These are phyloP conservation scores for Uloborus diversus DNA, from an alignment of 1,140 invertebrate genomes.

Conservation along the genomic window DNA sequence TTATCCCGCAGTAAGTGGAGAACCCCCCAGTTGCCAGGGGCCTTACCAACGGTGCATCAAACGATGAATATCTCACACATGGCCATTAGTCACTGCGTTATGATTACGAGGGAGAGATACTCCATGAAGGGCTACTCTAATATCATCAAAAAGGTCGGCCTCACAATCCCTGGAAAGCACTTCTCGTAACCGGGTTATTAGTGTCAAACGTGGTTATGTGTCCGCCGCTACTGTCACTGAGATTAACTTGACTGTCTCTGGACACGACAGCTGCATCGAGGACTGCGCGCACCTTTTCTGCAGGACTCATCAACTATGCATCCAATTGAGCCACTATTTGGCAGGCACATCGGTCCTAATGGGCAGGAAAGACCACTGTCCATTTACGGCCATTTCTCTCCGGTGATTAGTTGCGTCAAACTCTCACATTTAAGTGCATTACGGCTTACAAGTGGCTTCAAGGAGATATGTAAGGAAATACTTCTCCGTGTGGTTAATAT, in stretches of 20 bases:
- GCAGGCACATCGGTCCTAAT: constrained; percentile 3
- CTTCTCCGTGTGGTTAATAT: background rate
- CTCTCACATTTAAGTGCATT: constrained; percentile 12
- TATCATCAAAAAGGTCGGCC: constrained; percentile 38
- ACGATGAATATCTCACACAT: constrained; percentile 22
- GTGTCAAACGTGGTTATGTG: constrained; percentile 51
- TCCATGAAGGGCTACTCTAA: constrained; percentile 46
- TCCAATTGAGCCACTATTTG: background rate
- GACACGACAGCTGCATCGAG: constrained; percentile 19
- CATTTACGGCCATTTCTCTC: constrained; percentile 14
- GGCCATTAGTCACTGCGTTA: constrained; percentile 46
- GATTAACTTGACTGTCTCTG: constrained; percentile 54
- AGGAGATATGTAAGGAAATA: background rate
- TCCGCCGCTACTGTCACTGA: constrained; percentile 29
- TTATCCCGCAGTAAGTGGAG: background rate
- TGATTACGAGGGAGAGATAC: constrained; percentile 36
- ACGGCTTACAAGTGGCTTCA: too few relatives aligned
- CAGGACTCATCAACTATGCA: constrained; percentile 45
- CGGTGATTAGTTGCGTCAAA: constrained; percentile 27
- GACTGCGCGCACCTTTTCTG: constrained; percentile 13
- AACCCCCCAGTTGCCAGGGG: background rate
- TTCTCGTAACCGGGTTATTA: constrained; percentile 50
- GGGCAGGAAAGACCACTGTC: constrained; percentile 28
- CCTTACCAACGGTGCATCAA: too few relatives aligned
- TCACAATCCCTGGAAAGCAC: constrained; percentile 12